Evolutionary conservation across 2,888 invertebrate genomes (phyloP), one percentile per base, ranked within the genome.

Genomic region (Caenorhabditis sp.): DNA sequence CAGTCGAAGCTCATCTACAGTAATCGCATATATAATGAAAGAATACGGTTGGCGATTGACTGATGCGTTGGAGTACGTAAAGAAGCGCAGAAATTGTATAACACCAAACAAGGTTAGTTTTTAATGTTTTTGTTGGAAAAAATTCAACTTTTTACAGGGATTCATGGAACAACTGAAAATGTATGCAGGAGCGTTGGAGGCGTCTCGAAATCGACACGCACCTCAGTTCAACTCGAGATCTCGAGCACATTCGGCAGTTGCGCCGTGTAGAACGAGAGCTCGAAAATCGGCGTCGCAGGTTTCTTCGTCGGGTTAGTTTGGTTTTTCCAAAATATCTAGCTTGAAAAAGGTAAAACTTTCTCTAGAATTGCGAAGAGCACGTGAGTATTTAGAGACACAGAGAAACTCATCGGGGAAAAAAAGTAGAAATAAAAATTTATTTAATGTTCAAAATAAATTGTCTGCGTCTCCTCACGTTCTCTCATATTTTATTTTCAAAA

Each of bases 1-100:
- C 74, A 97, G 96, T 89, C 91, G 97, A 79, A 97, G 97, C 26
- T 97, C 97, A 5, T 96, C 96, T 1, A 97, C 97, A 27, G 97
- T 84, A 2, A 81, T 80, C 55, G 81, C 81, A 2, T 81, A 78
- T 62, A 75, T 75, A 26, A 99, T 99, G 97, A 84, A 83, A 61
- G 84, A 81, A 55, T 83, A 84, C 67, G 80, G 78, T 19, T 84
- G 84, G 84, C 21, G 66, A 10, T 71, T 84, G 37, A 75, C 93
- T 73, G 92, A 93, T 84, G 95, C 97, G 1, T 90, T 94, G 84
- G 92, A 93, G 75, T 93, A 94, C 89, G 97, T 97, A 0, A 95
- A 94, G 89, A 91, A 93, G 72, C 93, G 94, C 88, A 91, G 99
- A 27, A 93, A 91, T 87, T 96, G 96, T 89, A 94, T 97, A 81